Base-by-base conservation (phyloP, 2,113 vertebrate genomes). In the Erpornis zantholeuca region DNA sequence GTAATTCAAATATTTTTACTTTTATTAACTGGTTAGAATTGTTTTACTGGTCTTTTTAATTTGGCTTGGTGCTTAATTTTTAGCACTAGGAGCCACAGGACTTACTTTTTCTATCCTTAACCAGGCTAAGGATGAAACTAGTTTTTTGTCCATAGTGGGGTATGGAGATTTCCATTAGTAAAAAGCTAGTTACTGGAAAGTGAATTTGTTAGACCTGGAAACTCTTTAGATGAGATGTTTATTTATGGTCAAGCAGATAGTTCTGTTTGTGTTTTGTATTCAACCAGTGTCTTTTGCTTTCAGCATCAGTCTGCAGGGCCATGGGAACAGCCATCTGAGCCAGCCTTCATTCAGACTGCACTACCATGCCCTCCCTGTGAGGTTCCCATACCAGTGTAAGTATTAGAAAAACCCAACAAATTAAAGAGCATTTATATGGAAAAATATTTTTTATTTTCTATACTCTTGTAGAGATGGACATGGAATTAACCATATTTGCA, bases 291-390 rank as follows among this genome's bases (percentile, higher is more conserved):
- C 27, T 91, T 94, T 95, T 95, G 72, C 33, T 96, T 53, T 53
- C 68, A 99, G 99, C 98, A 98, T 72, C 98, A 98, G 94, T 97
- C 98, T 42, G 98, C 98, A 7, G 99, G 99, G 15, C 99, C 99
- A 9, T 99, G 99, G 99, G 99, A 99, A 21, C 98, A 99, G 88
- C 98, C 97, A 7, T 86, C 98, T 15, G 98, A 98, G 60, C 99
- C 99, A 9, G 97, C 97, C 8, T 99, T 99, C 92, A 98, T 99
- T 92, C 98, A 98, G 75, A 99, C 98, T 77, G 98, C 99, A 27
- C 95, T 99, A 61, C 99, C 99, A 0, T 99, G 99, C 88, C 98
- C 98, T 11, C 98, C 98, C 2, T 99, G 99, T 97, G 94, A 98
- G 63, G 98, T 99, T n/a, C 99, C 99, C 44, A 85, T 99, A 87